These are phyloP conservation scores for Andrena fulva DNA, from an alignment of 2,888 invertebrate species.

Conservation along the genomic window DNA sequence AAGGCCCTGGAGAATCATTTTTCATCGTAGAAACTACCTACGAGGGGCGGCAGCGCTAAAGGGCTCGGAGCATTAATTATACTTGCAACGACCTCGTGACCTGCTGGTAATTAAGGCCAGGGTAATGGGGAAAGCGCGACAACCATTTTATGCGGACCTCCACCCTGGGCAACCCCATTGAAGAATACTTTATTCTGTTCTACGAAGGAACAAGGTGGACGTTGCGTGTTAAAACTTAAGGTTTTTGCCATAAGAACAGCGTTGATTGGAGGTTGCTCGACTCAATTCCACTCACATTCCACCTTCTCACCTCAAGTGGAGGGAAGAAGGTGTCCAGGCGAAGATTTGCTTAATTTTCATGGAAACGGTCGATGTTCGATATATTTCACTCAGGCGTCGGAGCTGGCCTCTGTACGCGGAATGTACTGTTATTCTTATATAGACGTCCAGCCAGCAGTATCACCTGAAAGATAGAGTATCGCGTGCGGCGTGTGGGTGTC, in stretches of 20 bases:
- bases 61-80: slow-evolving; percentile 50
- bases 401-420: background rate
- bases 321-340: too few species aligned
- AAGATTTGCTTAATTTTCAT: too few species aligned
- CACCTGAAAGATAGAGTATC: slow-evolving; percentile 39
- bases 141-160: slow-evolving; percentile 29
- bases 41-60: background rate
- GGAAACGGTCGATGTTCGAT: background rate
- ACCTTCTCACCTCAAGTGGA: too few species aligned
- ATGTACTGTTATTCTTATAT: slow-evolving; percentile 28
- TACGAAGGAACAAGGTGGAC: background rate
- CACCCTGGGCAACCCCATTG: slow-evolving; percentile 22
- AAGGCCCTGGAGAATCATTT: slow-evolving; percentile 28
- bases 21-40: slow-evolving; percentile 14
- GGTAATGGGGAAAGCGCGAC: slow-evolving; percentile 47
- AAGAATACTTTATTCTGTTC: background rate
- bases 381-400: background rate
- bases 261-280: too few species aligned
- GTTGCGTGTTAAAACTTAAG: background rate
- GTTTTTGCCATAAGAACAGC: background rate
- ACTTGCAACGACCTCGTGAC: slow-evolving; percentile 66
- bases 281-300: too few species aligned
- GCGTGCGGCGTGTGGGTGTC: slow-evolving; percentile 40
- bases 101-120: slow-evolving; percentile 69
- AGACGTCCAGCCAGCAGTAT: slow-evolving; percentile 33